Conservation (phyloP, 2,797 vertebrate species). For the Sternarchorhynchus goeldii region DNA sequence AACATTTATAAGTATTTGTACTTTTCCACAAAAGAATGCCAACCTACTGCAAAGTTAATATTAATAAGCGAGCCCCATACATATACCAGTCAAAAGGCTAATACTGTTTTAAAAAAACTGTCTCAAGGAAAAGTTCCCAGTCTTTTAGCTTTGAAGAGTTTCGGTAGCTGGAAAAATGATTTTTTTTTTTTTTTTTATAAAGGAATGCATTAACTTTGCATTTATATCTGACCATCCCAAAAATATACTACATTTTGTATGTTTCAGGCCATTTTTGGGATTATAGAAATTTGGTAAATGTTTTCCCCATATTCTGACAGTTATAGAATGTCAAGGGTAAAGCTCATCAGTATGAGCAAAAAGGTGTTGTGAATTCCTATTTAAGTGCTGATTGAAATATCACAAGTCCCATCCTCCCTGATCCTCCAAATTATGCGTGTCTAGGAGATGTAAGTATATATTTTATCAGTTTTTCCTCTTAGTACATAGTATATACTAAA, state of each 20-base stretch:
- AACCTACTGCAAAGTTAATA: constrained; percentile 61
- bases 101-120: constrained; percentile 60
- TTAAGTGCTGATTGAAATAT: constrained; percentile 67
- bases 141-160: constrained; percentile 79
- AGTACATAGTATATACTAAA: constrained; percentile 79
- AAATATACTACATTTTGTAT: constrained; percentile 75
- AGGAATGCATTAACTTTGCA: constrained; percentile 53
- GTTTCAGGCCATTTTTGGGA: constrained; percentile 69
- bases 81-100: constrained; percentile 32
- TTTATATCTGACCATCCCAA: constrained; percentile 47
- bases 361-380: constrained; percentile 76
- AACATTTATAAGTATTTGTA: constrained; percentile 73
- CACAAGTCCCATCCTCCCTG: constrained; percentile 28
- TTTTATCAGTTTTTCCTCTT: constrained; percentile 78
- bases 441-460: constrained; percentile 79
- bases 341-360: constrained; percentile 61
- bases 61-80: constrained; percentile 62
- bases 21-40: constrained; percentile 75
- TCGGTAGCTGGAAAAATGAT: constrained; percentile 75
- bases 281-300: constrained; percentile 68
- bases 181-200: no score
- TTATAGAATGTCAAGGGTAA: constrained; percentile 73
- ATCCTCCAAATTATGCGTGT: constrained; percentile 59
- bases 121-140: constrained; percentile 61
- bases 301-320: constrained; percentile 67